These are phyloP conservation scores for Stegophylla sp. DNA, from an alignment of 2,888 invertebrate species.

Conservation along the genomic window DNA sequence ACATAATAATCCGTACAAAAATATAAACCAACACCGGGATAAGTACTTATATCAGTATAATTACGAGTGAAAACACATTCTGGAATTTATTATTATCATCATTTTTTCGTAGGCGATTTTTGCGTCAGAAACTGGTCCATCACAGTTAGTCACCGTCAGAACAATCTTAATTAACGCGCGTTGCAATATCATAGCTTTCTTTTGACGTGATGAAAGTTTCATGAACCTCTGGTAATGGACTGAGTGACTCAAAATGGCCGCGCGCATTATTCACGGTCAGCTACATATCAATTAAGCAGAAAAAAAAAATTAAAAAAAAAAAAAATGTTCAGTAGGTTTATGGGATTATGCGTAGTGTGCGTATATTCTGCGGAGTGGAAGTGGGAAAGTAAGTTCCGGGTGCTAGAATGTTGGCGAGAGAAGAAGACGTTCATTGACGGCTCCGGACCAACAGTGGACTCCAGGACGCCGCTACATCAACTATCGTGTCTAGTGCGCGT, in stretches of 20 bases:
- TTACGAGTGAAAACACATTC: constrained; percentile 10
- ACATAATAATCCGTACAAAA: constrained; percentile 15
- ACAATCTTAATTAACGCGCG: constrained; percentile 37
- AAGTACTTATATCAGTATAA: background rate
- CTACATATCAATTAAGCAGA: constrained; percentile 41
- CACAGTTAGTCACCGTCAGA: constrained; percentile 26
- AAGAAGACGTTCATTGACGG: constrained; percentile 46
- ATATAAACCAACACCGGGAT: background rate
- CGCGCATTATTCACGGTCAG: constrained; percentile 49
- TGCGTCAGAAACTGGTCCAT: constrained; percentile 26
- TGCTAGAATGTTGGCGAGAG: constrained; percentile 46
- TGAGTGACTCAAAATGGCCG: constrained; percentile 5
- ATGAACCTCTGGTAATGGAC: background rate
- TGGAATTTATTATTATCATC: constrained; percentile 5
- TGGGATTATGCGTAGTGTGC: constrained; percentile 25
- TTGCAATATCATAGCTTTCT: constrained; percentile 34
- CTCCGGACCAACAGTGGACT: constrained; percentile 38
- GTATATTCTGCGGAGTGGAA: constrained; percentile 11
- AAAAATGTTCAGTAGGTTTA: constrained; percentile 38
- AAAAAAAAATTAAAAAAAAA: constrained; percentile 9
- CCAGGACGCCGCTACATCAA: constrained; percentile 28
- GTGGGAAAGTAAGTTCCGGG: constrained; percentile 59
- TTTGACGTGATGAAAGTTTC: constrained; percentile 44
- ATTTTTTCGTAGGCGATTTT: constrained; percentile 12
- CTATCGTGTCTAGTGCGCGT: constrained; percentile 15